Conservation (phyloP, 1,140 invertebrate species). For the Scaptodrosophila lebanonensis region DNA sequence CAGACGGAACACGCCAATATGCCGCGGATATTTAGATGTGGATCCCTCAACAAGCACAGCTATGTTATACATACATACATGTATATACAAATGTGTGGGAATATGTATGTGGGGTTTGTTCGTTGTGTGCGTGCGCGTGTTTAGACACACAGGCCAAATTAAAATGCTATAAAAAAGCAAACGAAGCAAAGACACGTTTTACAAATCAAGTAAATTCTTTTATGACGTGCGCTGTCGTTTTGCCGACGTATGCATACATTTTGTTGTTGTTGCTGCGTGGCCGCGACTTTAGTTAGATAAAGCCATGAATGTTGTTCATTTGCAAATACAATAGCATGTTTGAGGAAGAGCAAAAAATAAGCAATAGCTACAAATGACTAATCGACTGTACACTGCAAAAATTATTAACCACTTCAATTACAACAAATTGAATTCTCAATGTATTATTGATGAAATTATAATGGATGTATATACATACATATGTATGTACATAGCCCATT, state of each 20-base stretch:
- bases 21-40: no score
- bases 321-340: no score
- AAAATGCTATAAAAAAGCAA: slow-evolving; percentile 75
- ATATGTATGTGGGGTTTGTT: no score
- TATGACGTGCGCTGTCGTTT: slow-evolving; percentile 62
- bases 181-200: slow-evolving; percentile 73
- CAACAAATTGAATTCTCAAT: no score
- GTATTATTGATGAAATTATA: no score
- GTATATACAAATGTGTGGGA: background rate
- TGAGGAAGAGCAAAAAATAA: slow-evolving; percentile 5
- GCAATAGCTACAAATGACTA: background rate
- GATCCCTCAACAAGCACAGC: slow-evolving; percentile 13
- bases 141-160: slow-evolving; percentile 69
- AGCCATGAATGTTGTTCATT: no score
- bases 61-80: slow-evolving; percentile 26
- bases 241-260: background rate
- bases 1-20: slow-evolving; percentile 42
- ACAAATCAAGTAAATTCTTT: slow-evolving; percentile 73
- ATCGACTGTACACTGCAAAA: background rate
- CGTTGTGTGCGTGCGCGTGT: slow-evolving; percentile 48
- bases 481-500: no score
- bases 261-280: slow-evolving; percentile 27
- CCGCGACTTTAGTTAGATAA: no score
- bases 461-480: no score
- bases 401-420: no score